Conservation (phyloP, 2,113 vertebrate genomes). For the Proterorhinus semilunaris region DNA sequence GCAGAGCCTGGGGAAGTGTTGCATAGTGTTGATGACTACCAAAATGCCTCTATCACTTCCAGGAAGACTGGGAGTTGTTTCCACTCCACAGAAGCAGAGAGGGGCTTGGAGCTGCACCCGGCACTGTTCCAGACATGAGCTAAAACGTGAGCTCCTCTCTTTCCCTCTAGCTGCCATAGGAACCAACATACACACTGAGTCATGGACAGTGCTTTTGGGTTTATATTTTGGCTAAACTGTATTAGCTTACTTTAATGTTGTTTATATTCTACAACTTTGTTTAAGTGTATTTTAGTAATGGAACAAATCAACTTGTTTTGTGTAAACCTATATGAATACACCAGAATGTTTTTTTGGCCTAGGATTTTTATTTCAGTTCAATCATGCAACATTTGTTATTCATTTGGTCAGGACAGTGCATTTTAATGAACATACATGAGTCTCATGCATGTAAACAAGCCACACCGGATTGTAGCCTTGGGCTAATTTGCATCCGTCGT, state of each 20-base stretch:
- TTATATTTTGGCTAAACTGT: background rate
- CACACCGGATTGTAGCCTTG: too few relatives aligned
- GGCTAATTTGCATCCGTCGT: too few relatives aligned
- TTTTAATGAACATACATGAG: too few relatives aligned
- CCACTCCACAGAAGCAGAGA: constrained; percentile 36
- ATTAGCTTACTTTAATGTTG: background rate
- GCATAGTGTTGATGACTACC: constrained; percentile 10
- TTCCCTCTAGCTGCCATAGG: constrained; percentile 40
- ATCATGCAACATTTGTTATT: too few relatives aligned
- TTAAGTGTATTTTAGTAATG: too few relatives aligned
- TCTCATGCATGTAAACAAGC: too few relatives aligned
- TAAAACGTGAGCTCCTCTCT: constrained; percentile 14
- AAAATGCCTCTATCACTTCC: constrained; percentile 43
- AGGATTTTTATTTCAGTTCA: too few relatives aligned
- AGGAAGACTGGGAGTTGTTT: constrained; percentile 42
- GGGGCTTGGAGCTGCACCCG: constrained; percentile 32
- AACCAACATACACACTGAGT: constrained; percentile 28
- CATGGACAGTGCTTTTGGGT: constrained; percentile 8
- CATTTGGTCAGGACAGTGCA: too few relatives aligned
- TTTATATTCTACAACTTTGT: constrained; percentile 1
- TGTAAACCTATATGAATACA: too few relatives aligned
- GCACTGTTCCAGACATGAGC: constrained; percentile 48
- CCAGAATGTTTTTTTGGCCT: too few relatives aligned
- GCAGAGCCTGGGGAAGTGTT: background rate
- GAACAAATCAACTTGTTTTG: too few relatives aligned